Evolutionary conservation across 2,888 invertebrate genomes (phyloP), one percentile per base, ranked within the genome.

Genomic region (Phalera bucephala): DNA sequence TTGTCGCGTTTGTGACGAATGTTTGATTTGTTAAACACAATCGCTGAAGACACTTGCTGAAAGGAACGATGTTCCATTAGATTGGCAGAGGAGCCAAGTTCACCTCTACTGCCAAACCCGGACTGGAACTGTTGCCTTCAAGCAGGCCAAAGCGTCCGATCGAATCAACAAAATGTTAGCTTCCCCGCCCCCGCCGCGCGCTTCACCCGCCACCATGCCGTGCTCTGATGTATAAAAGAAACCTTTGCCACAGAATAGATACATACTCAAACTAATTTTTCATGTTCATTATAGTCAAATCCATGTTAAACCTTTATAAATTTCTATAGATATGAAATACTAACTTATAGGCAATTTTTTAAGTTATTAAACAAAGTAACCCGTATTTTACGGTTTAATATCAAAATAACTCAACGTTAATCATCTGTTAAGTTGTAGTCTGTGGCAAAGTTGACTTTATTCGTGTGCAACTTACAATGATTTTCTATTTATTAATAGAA

Each of bases 51-150:
- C 66, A 80, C 77, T 79, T 69, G 71, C 57, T 71, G 72, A 59
- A 72, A 80, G 70, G 68, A 89, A 70, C 80, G 86, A 72, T 86
- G 72, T 90, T 89, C 90, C 90, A 90, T 90, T 87, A 87, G 88
- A 86, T 86, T 82, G 82, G 80, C 86, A 69, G 72, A 72, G 55
- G 62, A 82, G 84, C 84, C 82, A 78, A 72, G 67, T 72, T 70
- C 80, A 71, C 78, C 66, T 80, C 80, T 72, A 80, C 80, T 77
- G 81, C 78, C 75, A 64, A 79, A 75, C 70, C 69, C 55, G 61
- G 55, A 84, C 81, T 86, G 79, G 61, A 61, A 52, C 54, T 53
- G 40, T 50, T 40, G 45, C 45, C 41, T 49, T 45, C 46, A 35
- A 46, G 46, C 54, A 45, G 52, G 36, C 53, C 39, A 53, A 44